phyloP scores from a whole-genome alignment of 2,797 vertebrate species.

The Centropyge bicolor region DNA sequence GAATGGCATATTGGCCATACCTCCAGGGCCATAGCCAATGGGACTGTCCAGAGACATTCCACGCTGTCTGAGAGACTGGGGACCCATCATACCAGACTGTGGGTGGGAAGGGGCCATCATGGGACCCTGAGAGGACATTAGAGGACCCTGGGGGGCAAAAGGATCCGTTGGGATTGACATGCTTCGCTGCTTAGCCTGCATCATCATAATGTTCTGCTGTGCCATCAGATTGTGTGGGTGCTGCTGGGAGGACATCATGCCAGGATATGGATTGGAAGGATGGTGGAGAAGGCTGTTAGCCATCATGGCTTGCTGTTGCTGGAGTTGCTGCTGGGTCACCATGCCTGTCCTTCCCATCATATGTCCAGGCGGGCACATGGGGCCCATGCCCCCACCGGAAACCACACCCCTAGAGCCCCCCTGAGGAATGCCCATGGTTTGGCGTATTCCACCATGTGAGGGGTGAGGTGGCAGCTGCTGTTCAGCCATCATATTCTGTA shows the following conservation, averaged over 20 bases:
- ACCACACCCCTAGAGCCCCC: constrained; percentile 79
- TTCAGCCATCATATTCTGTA: constrained; percentile 99
- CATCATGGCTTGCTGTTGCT: constrained; percentile 90
- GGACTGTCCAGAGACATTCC: constrained; percentile 96
- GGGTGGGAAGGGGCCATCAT: constrained; percentile 92
- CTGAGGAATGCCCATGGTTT: constrained; percentile 84
- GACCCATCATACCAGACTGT: constrained; percentile 94
- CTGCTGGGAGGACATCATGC: constrained; percentile 91
- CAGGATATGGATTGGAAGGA: constrained; percentile 82
- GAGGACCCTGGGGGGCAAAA: constrained; percentile 90
- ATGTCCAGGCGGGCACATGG: constrained; percentile 93
- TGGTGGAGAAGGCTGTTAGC: constrained; percentile 89
- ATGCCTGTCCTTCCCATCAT: constrained; percentile 96
- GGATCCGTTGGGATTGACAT: constrained; percentile 92
- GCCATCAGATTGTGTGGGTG: constrained; percentile 94
- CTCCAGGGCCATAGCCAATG: constrained; percentile 92
- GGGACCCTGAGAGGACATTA: constrained; percentile 93
- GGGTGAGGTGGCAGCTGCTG: constrained; percentile 88
- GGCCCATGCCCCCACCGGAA: constrained; percentile 83
- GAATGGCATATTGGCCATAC: constrained; percentile 96
- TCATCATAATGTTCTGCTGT: constrained; percentile 98
- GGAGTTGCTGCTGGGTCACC: constrained; percentile 88
- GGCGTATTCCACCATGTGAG: constrained; percentile 85
- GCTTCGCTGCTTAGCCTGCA: constrained; percentile 95
- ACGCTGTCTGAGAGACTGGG: constrained; percentile 93